A percentile compares a stretch with the other conserved stretches of the same genome.
Evolutionary conservation across 2,797 vertebrate genomes (phyloP).

Genomic region (Ibycter americanus): DNA sequence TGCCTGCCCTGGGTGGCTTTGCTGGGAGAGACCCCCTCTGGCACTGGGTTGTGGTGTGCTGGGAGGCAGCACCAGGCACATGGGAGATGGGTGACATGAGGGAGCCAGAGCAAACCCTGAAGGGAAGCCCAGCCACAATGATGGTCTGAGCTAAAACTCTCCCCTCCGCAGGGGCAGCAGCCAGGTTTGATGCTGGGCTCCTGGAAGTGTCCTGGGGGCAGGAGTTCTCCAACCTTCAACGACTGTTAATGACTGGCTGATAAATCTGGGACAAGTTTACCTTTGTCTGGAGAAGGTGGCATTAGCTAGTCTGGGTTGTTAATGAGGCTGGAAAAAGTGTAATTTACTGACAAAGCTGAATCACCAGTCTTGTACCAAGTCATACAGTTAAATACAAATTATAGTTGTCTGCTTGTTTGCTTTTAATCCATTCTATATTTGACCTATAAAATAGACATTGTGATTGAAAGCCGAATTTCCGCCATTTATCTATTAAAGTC

Average conservation of each 20-base stretch:
- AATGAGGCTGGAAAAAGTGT: background rate
- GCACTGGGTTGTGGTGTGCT: background rate
- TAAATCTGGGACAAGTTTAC: background rate
- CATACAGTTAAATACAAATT: background rate
- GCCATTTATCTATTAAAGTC: background rate
- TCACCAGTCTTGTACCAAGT: background rate
- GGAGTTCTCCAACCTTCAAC: background rate
- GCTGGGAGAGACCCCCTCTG: background rate
- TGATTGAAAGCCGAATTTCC: background rate
- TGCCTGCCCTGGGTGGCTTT: background rate
- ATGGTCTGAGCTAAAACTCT: background rate
- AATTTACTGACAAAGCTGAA: background rate
- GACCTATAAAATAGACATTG: background rate
- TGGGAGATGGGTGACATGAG: background rate
- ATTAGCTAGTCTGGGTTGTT: rapidly evolving
- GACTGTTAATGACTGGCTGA: background rate
- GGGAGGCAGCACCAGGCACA: background rate
- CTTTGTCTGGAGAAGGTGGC: background rate
- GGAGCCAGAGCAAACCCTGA: background rate
- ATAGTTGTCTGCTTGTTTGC: background rate
- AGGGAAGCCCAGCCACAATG: rapidly evolving
- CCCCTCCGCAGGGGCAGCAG: background rate
- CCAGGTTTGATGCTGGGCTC: background rate
- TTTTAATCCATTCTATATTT: background rate
- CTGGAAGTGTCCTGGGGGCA: background rate